Evolutionary conservation across 2,888 invertebrate genomes (phyloP).

Genomic region (Lucinisca nassula): DNA sequence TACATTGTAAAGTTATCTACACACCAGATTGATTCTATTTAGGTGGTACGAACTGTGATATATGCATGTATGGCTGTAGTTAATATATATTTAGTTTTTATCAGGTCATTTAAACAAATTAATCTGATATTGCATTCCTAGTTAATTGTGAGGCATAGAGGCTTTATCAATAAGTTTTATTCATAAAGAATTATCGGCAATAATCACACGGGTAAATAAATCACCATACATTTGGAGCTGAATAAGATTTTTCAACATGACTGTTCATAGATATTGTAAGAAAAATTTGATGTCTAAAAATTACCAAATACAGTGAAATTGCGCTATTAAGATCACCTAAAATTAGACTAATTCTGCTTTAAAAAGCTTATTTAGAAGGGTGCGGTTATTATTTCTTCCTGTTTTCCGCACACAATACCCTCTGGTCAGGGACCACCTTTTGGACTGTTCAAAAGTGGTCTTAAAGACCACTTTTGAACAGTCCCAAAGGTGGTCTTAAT

Average conservation of each 20-base stretch:
- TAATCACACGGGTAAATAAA: not conserved
- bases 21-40: not conserved
- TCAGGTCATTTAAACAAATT: slow-evolving; percentile 13
- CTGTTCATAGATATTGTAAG: not conserved
- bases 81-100: not conserved
- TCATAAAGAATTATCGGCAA: not conserved
- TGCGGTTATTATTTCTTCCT: too few relatives aligned
- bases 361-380: too few relatives aligned
- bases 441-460: too few relatives aligned
- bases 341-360: too few relatives aligned
- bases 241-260: not conserved
- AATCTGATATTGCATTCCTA: not conserved
- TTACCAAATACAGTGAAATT: too few relatives aligned
- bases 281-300: too few relatives aligned
- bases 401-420: too few relatives aligned
- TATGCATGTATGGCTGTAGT: not conserved
- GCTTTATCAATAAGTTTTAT: slow-evolving; percentile 1
- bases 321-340: too few relatives aligned
- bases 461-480: too few relatives aligned
- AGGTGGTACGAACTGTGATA: not conserved
- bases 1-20: not conserved
- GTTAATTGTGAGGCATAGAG: not conserved
- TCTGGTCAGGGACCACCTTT: too few relatives aligned
- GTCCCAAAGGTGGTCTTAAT: too few relatives aligned
- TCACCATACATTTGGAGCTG: not conserved